A percentile compares a stretch with the other conserved stretches of the same genome.
These are phyloP conservation scores for Sminthurides aquaticus DNA, from an alignment of 2,888 invertebrate species.

Conservation along the genomic window DNA sequence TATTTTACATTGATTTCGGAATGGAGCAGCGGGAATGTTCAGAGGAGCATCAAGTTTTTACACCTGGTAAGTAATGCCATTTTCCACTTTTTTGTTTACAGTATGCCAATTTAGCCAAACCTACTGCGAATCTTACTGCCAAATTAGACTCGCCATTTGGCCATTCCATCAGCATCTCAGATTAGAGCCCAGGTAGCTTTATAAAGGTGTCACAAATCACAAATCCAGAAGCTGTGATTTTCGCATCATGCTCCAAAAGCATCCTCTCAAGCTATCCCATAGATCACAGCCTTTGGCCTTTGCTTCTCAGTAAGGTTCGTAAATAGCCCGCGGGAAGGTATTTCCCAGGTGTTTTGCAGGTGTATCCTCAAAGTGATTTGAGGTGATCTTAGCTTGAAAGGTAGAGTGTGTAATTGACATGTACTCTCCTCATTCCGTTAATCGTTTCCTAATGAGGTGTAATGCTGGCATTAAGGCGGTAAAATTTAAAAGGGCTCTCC, in stretches of 20 bases:
- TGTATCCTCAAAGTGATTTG: neutral
- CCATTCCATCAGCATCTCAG: neutral
- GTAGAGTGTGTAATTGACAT: neutral
- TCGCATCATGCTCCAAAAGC: no score
- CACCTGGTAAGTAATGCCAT: slow-evolving; percentile 46
- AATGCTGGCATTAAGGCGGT: neutral
- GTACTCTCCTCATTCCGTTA: neutral
- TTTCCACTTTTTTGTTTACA: neutral
- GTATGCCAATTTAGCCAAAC: no score
- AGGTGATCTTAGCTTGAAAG: neutral
- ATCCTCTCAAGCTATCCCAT: no score
- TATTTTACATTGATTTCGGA: slow-evolving; percentile 49
- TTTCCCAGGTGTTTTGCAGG: neutral
- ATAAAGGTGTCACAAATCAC: neutral
- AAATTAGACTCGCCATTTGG: neutral
- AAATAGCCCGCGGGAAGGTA: neutral
- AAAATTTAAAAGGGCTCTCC: neutral
- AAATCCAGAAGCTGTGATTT: no score
- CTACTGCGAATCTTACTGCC: neutral
- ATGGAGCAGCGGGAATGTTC: slow-evolving; percentile 30
- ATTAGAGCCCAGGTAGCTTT: neutral
- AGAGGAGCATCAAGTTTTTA: slow-evolving; percentile 33
- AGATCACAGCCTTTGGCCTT: no score
- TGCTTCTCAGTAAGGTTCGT: no score
- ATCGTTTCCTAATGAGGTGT: neutral